These are phyloP conservation scores for Hylyphantes graminicola DNA, from an alignment of 1,140 invertebrate genomes.

Conservation along the genomic window DNA sequence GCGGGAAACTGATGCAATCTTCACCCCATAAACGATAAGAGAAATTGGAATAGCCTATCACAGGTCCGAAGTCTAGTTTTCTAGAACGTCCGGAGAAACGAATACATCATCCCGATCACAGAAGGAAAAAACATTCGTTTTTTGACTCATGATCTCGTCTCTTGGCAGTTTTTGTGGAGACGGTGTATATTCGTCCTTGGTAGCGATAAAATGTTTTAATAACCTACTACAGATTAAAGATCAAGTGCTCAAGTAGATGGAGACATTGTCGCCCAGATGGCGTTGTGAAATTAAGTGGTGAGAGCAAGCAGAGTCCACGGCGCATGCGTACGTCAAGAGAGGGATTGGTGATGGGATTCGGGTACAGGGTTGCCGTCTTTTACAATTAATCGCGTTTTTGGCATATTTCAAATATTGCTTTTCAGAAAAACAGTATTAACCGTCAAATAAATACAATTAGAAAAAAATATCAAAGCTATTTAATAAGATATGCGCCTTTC, in stretches of 20 bases:
- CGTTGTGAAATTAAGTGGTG: slow-evolving; percentile 5
- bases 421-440: background rate
- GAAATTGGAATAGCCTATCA: too few species aligned
- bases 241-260: slow-evolving; percentile 23
- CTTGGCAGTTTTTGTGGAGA: slow-evolving; percentile 5
- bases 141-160: background rate
- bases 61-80: too few species aligned
- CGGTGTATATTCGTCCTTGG: slow-evolving; percentile 25
- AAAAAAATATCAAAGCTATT: background rate
- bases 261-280: slow-evolving; percentile 33
- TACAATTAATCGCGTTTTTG: background rate
- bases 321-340: slow-evolving; percentile 42
- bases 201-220: slow-evolving; percentile 37
- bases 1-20: too few species aligned
- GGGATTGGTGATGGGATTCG: background rate
- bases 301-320: background rate
- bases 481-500: background rate
- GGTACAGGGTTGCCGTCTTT: background rate
- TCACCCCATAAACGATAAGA: too few species aligned
- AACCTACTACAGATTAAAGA: slow-evolving; percentile 32
- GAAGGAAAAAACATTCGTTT: background rate
- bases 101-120: background rate
- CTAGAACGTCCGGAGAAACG: background rate
- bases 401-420: background rate
- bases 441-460: background rate